Conservation (phyloP, 2,797 vertebrate genomes). For the Echeneis naucrates region DNA sequence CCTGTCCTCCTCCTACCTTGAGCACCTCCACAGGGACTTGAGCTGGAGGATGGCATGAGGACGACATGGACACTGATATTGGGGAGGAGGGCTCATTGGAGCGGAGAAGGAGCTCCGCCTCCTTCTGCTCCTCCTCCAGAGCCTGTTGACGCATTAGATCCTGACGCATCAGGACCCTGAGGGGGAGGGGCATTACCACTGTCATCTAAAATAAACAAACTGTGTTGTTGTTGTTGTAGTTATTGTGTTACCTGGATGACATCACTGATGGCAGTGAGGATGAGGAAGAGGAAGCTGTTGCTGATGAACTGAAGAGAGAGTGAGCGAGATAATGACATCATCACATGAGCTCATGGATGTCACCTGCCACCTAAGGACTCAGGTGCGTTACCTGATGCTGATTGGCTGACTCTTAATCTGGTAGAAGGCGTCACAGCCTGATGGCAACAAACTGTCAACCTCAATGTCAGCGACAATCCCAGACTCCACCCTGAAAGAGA, state of each 20-base stretch:
- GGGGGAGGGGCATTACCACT: conserved; percentile 17
- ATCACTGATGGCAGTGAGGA: conserved; percentile 60
- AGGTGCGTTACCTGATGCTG: conserved; percentile 72
- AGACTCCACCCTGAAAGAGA: conserved; percentile 86
- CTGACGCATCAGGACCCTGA: conserved; percentile 88
- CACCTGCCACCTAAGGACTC: too few relatives aligned
- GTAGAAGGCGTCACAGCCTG: conserved; percentile 87
- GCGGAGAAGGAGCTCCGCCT: conserved; percentile 80
- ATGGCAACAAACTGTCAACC: conserved; percentile 83
- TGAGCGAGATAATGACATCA: conserved; percentile 1
- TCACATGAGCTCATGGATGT: background rate
- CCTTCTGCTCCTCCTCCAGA: conserved; percentile 89
- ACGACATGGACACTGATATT: conserved; percentile 80
- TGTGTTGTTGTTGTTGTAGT: background rate
- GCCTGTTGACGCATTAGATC: conserved; percentile 93
- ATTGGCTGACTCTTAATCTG: conserved; percentile 92
- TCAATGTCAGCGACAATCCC: conserved; percentile 93
- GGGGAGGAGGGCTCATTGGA: conserved; percentile 79
- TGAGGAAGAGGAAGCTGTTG: conserved; percentile 25
- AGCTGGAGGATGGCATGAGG: conserved; percentile 76
- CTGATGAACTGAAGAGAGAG: conserved; percentile 38
- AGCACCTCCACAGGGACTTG: conserved; percentile 92
- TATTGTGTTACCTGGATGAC: conserved; percentile 75
- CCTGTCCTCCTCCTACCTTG: conserved; percentile 81
- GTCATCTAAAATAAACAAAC: background rate